These are phyloP conservation scores for Halichondria panicea DNA, from an alignment of 37 sponge, comb jelly and placozoan genomes.

Conservation along the genomic window DNA sequence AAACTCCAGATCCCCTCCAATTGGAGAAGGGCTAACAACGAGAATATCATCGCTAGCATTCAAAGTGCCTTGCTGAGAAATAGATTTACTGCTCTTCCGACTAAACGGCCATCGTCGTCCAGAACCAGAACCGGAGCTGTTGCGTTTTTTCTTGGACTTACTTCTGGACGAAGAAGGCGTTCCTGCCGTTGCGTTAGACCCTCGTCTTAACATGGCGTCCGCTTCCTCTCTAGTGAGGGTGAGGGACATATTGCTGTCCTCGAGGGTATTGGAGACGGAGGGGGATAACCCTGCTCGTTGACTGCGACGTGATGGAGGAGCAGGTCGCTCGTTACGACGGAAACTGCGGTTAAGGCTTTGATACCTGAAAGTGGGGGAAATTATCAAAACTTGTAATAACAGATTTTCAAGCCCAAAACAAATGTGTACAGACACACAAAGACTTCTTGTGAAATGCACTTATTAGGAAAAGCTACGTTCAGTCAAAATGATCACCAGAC, in stretches of 20 bases:
- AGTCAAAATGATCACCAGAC: too few species aligned
- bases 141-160: constrained; percentile 3
- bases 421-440: too few species aligned
- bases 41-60: background rate
- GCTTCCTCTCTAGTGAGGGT: constrained; percentile 30
- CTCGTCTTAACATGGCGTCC: background rate
- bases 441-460: too few species aligned
- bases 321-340: background rate
- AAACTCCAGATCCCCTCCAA: background rate
- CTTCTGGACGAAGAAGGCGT: background rate
- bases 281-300: constrained; percentile 4
- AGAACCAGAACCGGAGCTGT: background rate
- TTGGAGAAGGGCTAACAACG: background rate
- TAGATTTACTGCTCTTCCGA: background rate
- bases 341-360: constrained; percentile 58
- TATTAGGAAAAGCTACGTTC: too few species aligned
- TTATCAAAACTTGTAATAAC: background rate
- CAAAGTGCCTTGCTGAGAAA: background rate
- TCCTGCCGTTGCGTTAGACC: background rate
- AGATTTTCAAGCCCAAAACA: background rate
- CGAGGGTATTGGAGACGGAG: constrained; percentile 3
- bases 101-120: background rate
- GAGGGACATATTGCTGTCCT: constrained; percentile 39
- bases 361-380: constrained; percentile 41
- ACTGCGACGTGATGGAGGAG: background rate